phyloP scores from a whole-genome alignment of 1,140 invertebrate genomes.

The Sitophilus oryzae region DNA sequence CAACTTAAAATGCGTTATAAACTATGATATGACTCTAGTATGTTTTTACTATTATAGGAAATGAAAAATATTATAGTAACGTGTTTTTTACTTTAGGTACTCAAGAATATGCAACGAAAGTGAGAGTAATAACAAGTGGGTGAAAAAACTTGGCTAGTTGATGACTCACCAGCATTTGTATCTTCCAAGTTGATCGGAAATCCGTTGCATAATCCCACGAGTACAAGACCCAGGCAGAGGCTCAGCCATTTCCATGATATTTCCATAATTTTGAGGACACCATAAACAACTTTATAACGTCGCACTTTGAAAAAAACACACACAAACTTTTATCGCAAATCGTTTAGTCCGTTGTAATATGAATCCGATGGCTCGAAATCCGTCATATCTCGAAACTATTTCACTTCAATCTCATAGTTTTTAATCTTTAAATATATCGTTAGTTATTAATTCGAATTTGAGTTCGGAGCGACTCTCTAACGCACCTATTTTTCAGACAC shows the following conservation, averaged over 20 bases:
- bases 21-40: too few relatives aligned
- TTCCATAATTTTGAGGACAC: slow-evolving; percentile 38
- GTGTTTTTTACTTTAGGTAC: too few relatives aligned
- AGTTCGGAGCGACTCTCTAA: slow-evolving; percentile 8
- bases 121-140: slow-evolving; percentile 33
- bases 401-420: slow-evolving; percentile 7
- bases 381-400: slow-evolving; percentile 20
- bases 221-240: slow-evolving; percentile 30
- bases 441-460: slow-evolving; percentile 1
- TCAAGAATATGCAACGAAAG: neutral
- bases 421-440: slow-evolving; percentile 5
- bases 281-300: slow-evolving; percentile 1
- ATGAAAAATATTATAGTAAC: too few relatives aligned
- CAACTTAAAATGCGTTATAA: too few relatives aligned
- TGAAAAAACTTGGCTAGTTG: slow-evolving; percentile 28
- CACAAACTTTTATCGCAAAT: neutral
- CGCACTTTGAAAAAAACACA: slow-evolving; percentile 5
- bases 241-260: slow-evolving; percentile 37
- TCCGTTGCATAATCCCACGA: slow-evolving; percentile 40
- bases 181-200: slow-evolving; percentile 39
- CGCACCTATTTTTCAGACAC: slow-evolving; percentile 15
- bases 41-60: too few relatives aligned
- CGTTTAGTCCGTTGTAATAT: neutral
- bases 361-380: slow-evolving; percentile 4
- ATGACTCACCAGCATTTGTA: slow-evolving; percentile 41